phyloP scores from a whole-genome alignment of 2,888 invertebrate genomes.

The Pachymerium ferrugineum region DNA sequence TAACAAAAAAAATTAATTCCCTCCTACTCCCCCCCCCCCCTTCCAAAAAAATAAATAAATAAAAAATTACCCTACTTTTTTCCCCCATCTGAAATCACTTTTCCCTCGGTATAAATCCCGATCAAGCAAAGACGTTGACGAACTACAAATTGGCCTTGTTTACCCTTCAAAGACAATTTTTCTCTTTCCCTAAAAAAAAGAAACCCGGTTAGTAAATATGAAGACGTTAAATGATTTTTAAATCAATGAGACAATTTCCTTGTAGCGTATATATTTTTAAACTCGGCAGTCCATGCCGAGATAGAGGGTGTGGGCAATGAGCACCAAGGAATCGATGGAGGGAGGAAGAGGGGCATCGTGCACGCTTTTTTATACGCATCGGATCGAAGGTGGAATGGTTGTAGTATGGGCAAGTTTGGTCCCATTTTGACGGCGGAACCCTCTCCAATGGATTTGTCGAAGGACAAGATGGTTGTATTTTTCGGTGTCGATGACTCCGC shows the following conservation, averaged over 20 bases:
- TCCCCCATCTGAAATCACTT: no score
- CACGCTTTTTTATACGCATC: not conserved
- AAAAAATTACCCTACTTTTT: no score
- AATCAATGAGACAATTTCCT: conserved; percentile 22
- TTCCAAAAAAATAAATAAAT: no score
- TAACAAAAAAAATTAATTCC: no score
- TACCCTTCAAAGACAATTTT: no score
- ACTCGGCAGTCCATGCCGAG: not conserved
- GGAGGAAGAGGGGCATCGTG: not conserved
- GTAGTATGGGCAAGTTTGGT: conserved; percentile 1
- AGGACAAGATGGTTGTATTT: not conserved
- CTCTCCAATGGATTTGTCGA: not conserved
- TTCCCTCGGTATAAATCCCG: no score
- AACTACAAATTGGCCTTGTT: no score
- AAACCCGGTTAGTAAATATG: not conserved
- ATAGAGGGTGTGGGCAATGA: not conserved
- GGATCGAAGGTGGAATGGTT: conserved; percentile 27
- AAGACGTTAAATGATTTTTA: not conserved
- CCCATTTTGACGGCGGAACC: not conserved
- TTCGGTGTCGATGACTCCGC: not conserved
- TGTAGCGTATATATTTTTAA: conserved; percentile 20
- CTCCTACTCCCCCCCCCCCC: no score
- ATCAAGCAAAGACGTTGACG: no score
- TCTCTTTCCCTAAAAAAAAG: no score
- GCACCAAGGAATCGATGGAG: not conserved